Percentiles rank a stretch among this genome's conserved stretches.
phyloP scores from a whole-genome alignment of 2,797 vertebrate genomes.

The Micromesistius poutassou region DNA sequence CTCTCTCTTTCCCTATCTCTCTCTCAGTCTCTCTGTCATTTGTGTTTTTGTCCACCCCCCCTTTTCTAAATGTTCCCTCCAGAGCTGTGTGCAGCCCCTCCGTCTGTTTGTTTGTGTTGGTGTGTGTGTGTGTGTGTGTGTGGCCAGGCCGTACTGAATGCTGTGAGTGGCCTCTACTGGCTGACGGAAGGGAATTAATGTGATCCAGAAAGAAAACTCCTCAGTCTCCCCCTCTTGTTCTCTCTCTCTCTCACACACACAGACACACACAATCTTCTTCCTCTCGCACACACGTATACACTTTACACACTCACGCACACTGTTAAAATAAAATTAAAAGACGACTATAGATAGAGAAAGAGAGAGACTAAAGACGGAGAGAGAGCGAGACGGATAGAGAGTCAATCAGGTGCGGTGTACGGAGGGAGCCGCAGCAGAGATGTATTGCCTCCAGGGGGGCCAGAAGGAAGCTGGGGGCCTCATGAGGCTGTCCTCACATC shows the following conservation, averaged over 20 bases:
- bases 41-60: neutral
- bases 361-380: neutral
- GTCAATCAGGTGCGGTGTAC: slow-evolving; percentile 43
- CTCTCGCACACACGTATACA: neutral
- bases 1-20: slow-evolving; percentile 3
- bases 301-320: neutral
- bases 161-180: slow-evolving; percentile 99
- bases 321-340: neutral
- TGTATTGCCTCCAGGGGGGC: slow-evolving; percentile 73
- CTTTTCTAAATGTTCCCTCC: neutral
- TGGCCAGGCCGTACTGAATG: slow-evolving; percentile 76
- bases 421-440: slow-evolving; percentile 65
- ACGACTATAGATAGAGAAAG: slow-evolving; percentile 53
- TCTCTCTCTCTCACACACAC: neutral
- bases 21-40: neutral
- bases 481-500: slow-evolving; percentile 72
- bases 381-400: neutral
- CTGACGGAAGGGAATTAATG: slow-evolving; percentile 84
- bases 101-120: slow-evolving; percentile 9
- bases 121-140: slow-evolving; percentile 36
- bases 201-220: slow-evolving; percentile 64
- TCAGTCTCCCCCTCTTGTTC: neutral
- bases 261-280: no score
- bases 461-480: slow-evolving; percentile 61
- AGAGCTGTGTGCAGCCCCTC: neutral